Evolutionary conservation across 2,797 vertebrate genomes (phyloP), one percentile per base, ranked within the genome.

Genomic region (Lithobates sylvaticus): DNA sequence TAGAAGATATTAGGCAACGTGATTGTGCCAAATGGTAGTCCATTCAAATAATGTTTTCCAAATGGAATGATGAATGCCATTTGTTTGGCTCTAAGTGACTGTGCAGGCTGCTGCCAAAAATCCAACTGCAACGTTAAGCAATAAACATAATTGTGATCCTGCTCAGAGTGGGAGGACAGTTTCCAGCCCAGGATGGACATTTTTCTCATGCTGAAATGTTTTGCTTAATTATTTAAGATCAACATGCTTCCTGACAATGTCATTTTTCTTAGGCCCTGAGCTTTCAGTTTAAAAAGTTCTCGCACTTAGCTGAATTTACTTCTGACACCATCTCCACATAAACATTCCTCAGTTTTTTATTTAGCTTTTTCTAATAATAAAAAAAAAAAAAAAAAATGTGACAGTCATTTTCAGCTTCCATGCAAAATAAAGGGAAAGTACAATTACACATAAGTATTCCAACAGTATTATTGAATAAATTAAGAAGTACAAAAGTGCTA

Each of bases 211-310:
- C 86, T 84, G 75, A 84, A 87, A 84, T 87, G 86, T 87, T 87
- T 87, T 87, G 64, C 76, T 87, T 87, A 84, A 87, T 84, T 83
- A 73, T 87, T 84, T 69, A 87, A 87, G 86, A 84, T 80, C 86
- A 84, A 80, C 81, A 83, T 54, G 83, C 54, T 80, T 84, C 76
- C 86, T 80, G 75, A 84, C 86, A 80, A 47, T 32, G 71, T 70
- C 50, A 75, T 83, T 83, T 87, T 74, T 83, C 85, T 87, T 83
- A 18, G 54, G 58, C 68, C 50, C 42, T 32, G 18, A 65, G 64
- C 44, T 73, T 79, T 79, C 61, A 74, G 27, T 76, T 67, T n/a
- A 58, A 65, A 83, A 83, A 58, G 61, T 72, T 32, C 29, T 29
- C 2, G 29, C 15, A 65, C 32, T 65, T 78, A 71, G 16, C n/a